A percentile compares a stretch with the other conserved stretches of the same genome.
These are phyloP conservation scores for Forbesichthys papilliferus DNA, from an alignment of 2,113 vertebrate species.

Conservation along the genomic window DNA sequence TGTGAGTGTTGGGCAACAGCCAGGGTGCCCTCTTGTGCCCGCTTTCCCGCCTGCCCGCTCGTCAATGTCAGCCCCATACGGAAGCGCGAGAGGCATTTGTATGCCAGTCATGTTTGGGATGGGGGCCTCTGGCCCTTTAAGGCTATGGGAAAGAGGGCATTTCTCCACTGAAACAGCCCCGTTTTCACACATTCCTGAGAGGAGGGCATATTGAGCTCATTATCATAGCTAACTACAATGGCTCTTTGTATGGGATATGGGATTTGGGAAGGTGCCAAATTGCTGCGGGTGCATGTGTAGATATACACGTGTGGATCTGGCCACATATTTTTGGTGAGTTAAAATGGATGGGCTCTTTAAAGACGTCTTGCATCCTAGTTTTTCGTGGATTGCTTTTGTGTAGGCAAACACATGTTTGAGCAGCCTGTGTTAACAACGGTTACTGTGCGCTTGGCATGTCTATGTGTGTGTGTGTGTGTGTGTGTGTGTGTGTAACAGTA, in stretches of 20 bases:
- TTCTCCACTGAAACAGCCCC: slow-evolving; percentile 54
- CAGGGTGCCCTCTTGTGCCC: slow-evolving; percentile 48
- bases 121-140: slow-evolving; percentile 56
- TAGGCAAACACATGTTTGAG: neutral
- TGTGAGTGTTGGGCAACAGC: slow-evolving; percentile 60
- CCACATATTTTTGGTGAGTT: slow-evolving; percentile 9
- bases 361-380: no score
- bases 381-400: neutral
- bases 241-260: slow-evolving; percentile 72
- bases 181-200: slow-evolving; percentile 79
- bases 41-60: slow-evolving; percentile 19
- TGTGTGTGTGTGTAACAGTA: slow-evolving; percentile 1
- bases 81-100: slow-evolving; percentile 55
- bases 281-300: slow-evolving; percentile 63
- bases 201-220: slow-evolving; percentile 79
- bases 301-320: slow-evolving; percentile 47
- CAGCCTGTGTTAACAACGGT: neutral
- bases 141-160: slow-evolving; percentile 71
- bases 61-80: slow-evolving; percentile 23
- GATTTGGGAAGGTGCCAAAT: slow-evolving; percentile 70
- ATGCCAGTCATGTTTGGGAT: slow-evolving; percentile 65
- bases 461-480: neutral
- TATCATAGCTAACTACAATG: slow-evolving; percentile 79
- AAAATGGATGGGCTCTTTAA: neutral
- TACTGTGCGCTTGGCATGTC: slow-evolving; percentile 15